Evolutionary conservation across 2,888 invertebrate genomes (phyloP).

Genomic region (Synanthedon myopaeformis): DNA sequence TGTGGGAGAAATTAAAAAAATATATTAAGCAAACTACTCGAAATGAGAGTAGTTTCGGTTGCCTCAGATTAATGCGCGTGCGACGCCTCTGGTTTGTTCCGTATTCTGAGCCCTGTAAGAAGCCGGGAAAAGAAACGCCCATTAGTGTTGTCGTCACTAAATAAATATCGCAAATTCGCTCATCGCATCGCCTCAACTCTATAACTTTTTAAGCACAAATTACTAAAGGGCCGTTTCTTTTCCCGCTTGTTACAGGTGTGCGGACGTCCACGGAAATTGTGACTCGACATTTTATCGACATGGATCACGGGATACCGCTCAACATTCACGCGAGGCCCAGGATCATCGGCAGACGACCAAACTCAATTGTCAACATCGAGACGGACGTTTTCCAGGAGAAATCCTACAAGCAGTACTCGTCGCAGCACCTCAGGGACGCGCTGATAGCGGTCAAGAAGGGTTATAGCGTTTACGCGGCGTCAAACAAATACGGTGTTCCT

Average conservation of each 20-base stretch:
- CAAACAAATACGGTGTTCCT: slow-evolving; percentile 67
- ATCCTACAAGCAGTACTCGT: slow-evolving; percentile 65
- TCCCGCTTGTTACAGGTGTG: slow-evolving; percentile 66
- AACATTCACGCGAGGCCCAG: slow-evolving; percentile 58
- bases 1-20: no score
- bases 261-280: slow-evolving; percentile 61
- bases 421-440: slow-evolving; percentile 59
- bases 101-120: slow-evolving; percentile 37
- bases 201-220: neutral
- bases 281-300: slow-evolving; percentile 59
- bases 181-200: neutral
- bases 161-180: neutral
- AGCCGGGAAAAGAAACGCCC: slow-evolving; percentile 68
- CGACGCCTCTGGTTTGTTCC: slow-evolving; percentile 9
- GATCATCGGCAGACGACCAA: slow-evolving; percentile 51
- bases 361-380: slow-evolving; percentile 59
- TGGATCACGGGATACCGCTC: slow-evolving; percentile 56
- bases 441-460: slow-evolving; percentile 65
- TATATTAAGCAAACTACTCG: slow-evolving; percentile 5
- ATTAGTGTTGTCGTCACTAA: neutral
- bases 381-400: slow-evolving; percentile 64
- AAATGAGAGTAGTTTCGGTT: no score
- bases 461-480: slow-evolving; percentile 68
- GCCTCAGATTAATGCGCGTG: no score
- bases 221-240: slow-evolving; percentile 38